Conservation (phyloP, 1,140 invertebrate species). For the Papilio glaucus region DNA sequence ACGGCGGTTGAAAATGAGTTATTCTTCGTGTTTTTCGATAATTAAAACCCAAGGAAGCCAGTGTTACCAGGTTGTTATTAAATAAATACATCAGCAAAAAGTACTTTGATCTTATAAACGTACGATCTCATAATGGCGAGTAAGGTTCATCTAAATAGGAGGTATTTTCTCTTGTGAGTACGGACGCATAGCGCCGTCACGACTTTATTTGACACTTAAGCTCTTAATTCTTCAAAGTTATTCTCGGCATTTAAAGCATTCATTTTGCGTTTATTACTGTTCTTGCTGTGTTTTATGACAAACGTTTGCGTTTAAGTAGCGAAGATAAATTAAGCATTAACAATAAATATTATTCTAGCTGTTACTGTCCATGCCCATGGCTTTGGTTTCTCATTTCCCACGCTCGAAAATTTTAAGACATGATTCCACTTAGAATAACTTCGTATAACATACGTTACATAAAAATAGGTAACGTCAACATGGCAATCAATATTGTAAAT, state of each 20-base stretch:
- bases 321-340: background rate
- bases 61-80: too few species aligned
- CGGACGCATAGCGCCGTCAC: background rate
- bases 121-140: conserved; percentile 4
- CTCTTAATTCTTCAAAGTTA: conserved; percentile 30
- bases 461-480: too few species aligned
- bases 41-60: too few species aligned
- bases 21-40: too few species aligned
- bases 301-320: conserved; percentile 3
- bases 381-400: too few species aligned
- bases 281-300: conserved; percentile 21
- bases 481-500: too few species aligned
- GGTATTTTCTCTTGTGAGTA: background rate
- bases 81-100: background rate
- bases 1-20: too few species aligned
- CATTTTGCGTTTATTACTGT: conserved; percentile 21
- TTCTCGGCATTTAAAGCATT: conserved; percentile 10
- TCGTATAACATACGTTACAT: too few species aligned
- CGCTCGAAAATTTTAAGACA: too few species aligned
- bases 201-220: conserved; percentile 24
- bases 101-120: background rate
- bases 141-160: conserved; percentile 15
- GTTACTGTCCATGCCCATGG: too few species aligned
- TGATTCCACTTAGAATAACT: too few species aligned
- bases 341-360: too few species aligned